A percentile compares a stretch with the other conserved stretches of the same genome.
phyloP scores from a whole-genome alignment of 2,888 invertebrate genomes.

The Cybosia mesomella region DNA sequence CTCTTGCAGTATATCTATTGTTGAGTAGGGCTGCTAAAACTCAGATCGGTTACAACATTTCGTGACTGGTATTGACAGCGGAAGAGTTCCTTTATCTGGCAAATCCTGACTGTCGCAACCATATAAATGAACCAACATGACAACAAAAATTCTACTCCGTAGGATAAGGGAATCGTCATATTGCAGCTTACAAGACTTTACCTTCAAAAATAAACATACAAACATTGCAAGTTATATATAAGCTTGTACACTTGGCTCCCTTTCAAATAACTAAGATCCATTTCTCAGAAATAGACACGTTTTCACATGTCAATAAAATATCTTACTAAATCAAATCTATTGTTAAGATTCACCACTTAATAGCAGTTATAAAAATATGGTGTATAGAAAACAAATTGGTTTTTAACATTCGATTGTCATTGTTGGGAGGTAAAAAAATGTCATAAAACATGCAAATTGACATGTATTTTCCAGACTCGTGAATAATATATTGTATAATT shows the following conservation, averaged over 20 bases:
- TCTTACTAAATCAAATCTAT: constrained; percentile 47
- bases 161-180: neutral
- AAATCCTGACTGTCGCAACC: too few relatives aligned
- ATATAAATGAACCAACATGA: too few relatives aligned
- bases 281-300: constrained; percentile 44
- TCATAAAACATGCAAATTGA: constrained; percentile 53
- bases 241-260: constrained; percentile 5
- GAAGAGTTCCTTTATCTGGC: too few relatives aligned
- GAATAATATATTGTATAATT: constrained; percentile 44
- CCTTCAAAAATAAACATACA: neutral
- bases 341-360: constrained; percentile 20
- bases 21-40: neutral
- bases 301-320: constrained; percentile 65
- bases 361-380: constrained; percentile 23
- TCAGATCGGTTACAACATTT: neutral
- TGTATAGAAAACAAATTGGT: constrained; percentile 40
- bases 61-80: neutral
- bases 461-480: constrained; percentile 45
- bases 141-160: too few relatives aligned
- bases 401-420: constrained; percentile 32
- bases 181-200: neutral
- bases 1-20: neutral
- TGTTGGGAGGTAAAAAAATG: constrained; percentile 33
- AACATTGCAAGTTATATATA: neutral
- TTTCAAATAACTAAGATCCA: neutral